Base-by-base conservation (phyloP, 2,888 invertebrate genomes). In the Scaptomyza caliginosa region DNA sequence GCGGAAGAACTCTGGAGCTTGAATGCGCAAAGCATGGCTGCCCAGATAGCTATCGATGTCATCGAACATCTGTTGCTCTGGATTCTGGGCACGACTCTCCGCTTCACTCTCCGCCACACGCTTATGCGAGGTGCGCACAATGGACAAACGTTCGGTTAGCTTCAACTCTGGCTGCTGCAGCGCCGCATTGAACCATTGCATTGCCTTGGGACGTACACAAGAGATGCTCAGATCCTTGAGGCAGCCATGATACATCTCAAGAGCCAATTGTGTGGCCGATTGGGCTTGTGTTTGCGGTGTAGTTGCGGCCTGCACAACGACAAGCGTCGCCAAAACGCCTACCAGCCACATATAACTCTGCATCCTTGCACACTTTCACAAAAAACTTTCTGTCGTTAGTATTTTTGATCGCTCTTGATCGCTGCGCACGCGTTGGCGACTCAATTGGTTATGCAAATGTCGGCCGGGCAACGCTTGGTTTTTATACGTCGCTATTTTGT, bases 121-220 rank as follows among this genome's bases (percentile, higher is more conserved):
- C 45, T 90, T 92, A 13, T 86, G 63, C n/a, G 94, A 69, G 19
- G 94, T 95, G 86, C 93, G 95, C 21, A 96, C 93, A 70, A 96
- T 93, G 11, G 94, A 93, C 57, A 96, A 92, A 86, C 96, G 94
- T n/a, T 96, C 94, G 5, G 96, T 96, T 69, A 96, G 93, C 64
- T 93, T 93, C 74, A 96, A 94, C 88, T 94, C 94, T 57, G 95
- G 94, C 79, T 95, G 93, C 78, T 93, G 93, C 17, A 93, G 91
- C 3, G 94, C 95, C 63, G 93, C 92, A 76, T 94, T 94, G 78
- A 96, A 93, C 94, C 96, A 96, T 73, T 94, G 93, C 87, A 96
- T 90, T 42, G 96, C 93, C 90, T 95, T 95, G 7, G 96, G 96
- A 85, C 95, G 95, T 54, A 95, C 94, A 91, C 96, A 96, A 84